A percentile compares a stretch with the other conserved stretches of the same genome.
phyloP scores from a whole-genome alignment of 2,113 vertebrate species.

The Corynorhinus townsendii region DNA sequence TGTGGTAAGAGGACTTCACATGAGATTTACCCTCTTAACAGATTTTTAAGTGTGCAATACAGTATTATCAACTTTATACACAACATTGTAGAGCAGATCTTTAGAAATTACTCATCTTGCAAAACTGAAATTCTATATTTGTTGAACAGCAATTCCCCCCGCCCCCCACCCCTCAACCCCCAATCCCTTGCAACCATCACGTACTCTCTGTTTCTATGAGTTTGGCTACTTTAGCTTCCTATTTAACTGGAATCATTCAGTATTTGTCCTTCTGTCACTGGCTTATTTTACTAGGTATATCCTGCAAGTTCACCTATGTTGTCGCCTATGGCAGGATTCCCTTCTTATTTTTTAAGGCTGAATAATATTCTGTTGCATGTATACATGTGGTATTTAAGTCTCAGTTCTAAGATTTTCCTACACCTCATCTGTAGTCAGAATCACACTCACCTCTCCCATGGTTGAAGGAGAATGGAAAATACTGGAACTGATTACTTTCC shows the following conservation, averaged over 20 bases:
- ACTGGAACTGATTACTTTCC: not conserved
- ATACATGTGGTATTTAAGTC: not conserved
- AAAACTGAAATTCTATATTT: not conserved
- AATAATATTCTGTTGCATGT: not conserved
- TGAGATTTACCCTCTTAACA: not conserved
- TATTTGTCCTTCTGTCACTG: not conserved
- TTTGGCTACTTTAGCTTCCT: not conserved
- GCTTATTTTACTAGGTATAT: not conserved
- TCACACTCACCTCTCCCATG: not conserved
- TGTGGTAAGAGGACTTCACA: not conserved
- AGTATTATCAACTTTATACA: no score
- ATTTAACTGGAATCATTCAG: not conserved
- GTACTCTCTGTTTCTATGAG: not conserved
- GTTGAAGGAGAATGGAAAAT: not conserved
- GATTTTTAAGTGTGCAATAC: not conserved
- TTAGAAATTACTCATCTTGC: not conserved
- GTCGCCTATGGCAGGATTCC: not conserved
- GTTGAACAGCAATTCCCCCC: not conserved
- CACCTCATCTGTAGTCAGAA: not conserved
- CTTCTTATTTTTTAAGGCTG: not conserved
- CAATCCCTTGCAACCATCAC: fast-evolving
- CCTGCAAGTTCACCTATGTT: not conserved
- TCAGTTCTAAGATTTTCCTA: not conserved
- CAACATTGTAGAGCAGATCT: no score
- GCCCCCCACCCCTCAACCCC: no score